These are phyloP conservation scores for Hemiprocne comata DNA, from an alignment of 2,113 vertebrate species.

Conservation along the genomic window DNA sequence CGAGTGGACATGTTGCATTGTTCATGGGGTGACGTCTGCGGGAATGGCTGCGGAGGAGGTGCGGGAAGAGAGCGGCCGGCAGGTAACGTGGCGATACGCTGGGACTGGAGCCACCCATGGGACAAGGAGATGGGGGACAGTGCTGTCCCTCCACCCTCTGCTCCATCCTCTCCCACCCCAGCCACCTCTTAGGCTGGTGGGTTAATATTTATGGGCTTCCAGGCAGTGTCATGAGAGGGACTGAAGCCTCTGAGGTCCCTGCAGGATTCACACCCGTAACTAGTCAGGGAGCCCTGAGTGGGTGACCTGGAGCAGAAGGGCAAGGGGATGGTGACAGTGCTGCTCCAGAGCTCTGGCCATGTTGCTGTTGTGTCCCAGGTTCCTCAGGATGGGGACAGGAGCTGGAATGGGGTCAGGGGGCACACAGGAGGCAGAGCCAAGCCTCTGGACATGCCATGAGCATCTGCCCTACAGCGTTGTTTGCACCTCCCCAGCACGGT, in stretches of 20 bases:
- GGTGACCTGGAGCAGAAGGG: neutral
- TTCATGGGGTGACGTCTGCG: neutral
- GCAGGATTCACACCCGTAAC: fast-evolving
- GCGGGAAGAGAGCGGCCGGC: fast-evolving
- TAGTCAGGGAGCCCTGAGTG: fast-evolving
- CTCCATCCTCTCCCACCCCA: neutral
- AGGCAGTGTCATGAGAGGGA: no score
- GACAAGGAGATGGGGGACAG: fast-evolving
- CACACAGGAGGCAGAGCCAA: neutral
- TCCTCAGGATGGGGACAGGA: neutral
- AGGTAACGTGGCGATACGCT: fast-evolving
- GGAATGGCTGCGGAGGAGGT: fast-evolving
- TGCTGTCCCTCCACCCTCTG: neutral
- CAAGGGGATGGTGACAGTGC: neutral
- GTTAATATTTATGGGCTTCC: no score
- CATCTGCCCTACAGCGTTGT: fast-evolving
- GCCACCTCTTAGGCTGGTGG: fast-evolving
- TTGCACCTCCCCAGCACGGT: fast-evolving
- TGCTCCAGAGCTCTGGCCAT: fast-evolving
- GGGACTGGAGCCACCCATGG: fast-evolving
- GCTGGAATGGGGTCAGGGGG: neutral
- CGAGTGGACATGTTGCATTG: fast-evolving
- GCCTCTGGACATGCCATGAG: fast-evolving
- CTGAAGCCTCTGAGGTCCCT: no score
- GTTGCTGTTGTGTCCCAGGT: fast-evolving